Evolutionary conservation across 2,888 invertebrate genomes (phyloP).

Genomic region (Lasioglossum calceatum): DNA sequence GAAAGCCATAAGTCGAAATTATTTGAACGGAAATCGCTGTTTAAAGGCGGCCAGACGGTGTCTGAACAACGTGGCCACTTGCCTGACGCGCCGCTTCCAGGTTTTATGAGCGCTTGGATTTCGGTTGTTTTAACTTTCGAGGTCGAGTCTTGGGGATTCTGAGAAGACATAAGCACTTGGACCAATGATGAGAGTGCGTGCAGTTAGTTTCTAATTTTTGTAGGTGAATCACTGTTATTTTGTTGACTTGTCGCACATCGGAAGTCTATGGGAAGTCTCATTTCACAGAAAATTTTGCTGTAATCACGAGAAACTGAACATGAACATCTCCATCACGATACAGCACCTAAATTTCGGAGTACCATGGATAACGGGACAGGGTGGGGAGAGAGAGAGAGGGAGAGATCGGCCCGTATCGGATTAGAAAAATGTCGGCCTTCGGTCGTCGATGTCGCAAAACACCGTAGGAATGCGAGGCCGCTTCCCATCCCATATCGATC

Average conservation of each 20-base stretch:
- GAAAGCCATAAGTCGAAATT: constrained; percentile 2
- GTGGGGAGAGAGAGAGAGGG: not conserved
- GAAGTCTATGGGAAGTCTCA: too few species aligned
- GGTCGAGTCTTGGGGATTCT: not conserved
- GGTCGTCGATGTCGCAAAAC: constrained; percentile 54
- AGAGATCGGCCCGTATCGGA: constrained; percentile 28
- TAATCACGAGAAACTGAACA: not conserved
- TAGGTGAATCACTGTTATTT: not conserved
- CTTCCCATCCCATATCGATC: constrained; percentile 54
- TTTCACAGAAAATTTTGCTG: too few species aligned
- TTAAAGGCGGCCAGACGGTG: not conserved
- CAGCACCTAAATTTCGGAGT: not conserved
- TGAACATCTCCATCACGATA: not conserved
- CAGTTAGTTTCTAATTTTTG: not conserved
- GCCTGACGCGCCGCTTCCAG: not conserved
- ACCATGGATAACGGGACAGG: not conserved
- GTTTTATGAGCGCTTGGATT: not conserved
- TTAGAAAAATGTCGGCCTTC: constrained; percentile 50
- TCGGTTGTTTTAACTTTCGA: not conserved
- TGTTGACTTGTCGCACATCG: too few species aligned
- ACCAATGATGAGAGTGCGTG: not conserved
- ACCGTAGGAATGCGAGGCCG: constrained; percentile 45
- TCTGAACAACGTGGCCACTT: not conserved
- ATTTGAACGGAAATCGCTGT: not conserved
- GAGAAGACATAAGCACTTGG: not conserved